Conservation (phyloP, 2,797 vertebrate species). For the Anniella stebbinsi region DNA sequence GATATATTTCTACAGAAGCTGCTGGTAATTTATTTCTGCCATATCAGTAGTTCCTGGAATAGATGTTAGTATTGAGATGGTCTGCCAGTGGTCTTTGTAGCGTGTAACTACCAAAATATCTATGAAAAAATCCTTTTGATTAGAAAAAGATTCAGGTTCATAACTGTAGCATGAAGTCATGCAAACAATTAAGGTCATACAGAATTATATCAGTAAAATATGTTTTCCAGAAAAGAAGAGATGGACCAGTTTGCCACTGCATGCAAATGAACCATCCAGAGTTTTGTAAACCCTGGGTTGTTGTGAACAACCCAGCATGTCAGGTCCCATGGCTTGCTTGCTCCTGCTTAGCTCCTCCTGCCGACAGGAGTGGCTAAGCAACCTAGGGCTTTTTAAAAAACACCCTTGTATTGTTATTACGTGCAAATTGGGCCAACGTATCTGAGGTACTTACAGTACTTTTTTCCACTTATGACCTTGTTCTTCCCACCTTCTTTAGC, state of each 20-base stretch:
- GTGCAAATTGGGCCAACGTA: not conserved
- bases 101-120: not conserved
- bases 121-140: not conserved
- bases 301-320: too few species aligned
- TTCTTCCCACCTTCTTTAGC: constrained; percentile 27
- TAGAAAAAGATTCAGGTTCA: not conserved
- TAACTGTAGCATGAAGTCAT: not conserved
- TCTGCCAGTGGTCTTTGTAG: not conserved
- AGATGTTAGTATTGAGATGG: not conserved
- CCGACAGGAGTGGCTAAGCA: too few species aligned
- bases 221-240: not conserved
- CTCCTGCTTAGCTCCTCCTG: too few species aligned
- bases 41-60: not conserved
- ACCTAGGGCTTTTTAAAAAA: not conserved
- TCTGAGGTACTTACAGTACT: constrained; percentile 15
- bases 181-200: not conserved
- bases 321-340: too few species aligned
- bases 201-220: not conserved
- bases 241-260: too few species aligned
- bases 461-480: constrained; percentile 26
- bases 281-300: too few species aligned
- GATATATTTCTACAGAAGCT: not conserved
- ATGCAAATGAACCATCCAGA: too few species aligned
- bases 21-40: constrained; percentile 20
- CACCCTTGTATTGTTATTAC: too few species aligned